phyloP scores from a whole-genome alignment of 2,113 vertebrate genomes.

The Pteropus alecto region DNA sequence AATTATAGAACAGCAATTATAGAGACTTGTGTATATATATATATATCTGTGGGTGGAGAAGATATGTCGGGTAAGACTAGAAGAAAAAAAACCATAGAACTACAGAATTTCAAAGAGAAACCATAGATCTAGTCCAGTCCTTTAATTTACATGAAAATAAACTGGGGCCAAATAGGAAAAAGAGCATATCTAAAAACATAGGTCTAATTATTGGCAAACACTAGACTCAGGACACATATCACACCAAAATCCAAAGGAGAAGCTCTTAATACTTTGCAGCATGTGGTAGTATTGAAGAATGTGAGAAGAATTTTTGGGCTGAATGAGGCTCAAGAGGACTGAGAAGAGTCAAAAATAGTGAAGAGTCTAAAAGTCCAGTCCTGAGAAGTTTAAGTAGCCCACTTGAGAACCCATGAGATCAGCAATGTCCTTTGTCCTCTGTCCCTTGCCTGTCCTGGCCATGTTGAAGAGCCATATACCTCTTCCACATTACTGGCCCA shows the following conservation, averaged over 20 bases:
- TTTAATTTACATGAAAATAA: background rate
- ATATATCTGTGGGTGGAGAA: background rate
- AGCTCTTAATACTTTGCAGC: background rate
- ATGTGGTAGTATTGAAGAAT: background rate
- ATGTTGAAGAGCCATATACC: fast-evolving
- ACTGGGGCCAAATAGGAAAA: background rate
- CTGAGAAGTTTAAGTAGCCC: background rate
- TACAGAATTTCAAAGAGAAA: background rate
- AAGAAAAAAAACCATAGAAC: background rate
- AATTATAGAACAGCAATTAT: background rate
- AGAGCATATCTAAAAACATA: background rate
- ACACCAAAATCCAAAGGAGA: background rate
- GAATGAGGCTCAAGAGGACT: background rate
- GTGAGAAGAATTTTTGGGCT: background rate
- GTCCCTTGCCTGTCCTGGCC: background rate
- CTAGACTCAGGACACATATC: background rate
- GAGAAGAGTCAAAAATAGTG: background rate
- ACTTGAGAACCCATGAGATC: background rate
- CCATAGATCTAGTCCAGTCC: background rate
- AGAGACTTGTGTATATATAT: background rate
- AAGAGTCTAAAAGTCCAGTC: background rate
- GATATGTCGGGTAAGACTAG: background rate
- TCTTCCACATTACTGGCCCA: fast-evolving
- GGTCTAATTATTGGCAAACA: background rate
- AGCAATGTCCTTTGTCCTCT: background rate